phyloP scores from a whole-genome alignment of 2,113 vertebrate genomes.

The Tragelaphus buxtoni region DNA sequence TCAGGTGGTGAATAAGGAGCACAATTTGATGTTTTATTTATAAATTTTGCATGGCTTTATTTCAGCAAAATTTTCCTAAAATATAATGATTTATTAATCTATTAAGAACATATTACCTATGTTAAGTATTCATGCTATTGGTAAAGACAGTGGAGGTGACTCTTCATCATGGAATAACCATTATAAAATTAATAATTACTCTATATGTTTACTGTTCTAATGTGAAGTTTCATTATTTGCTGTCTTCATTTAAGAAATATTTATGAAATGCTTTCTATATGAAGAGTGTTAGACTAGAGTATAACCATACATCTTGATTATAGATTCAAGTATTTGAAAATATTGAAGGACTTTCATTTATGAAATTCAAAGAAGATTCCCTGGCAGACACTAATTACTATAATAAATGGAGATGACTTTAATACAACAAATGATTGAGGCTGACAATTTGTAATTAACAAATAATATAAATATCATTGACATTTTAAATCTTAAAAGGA shows the following conservation, averaged over 20 bases:
- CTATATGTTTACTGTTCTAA: background rate
- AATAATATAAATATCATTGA: conserved; percentile 22
- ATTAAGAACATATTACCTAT: background rate
- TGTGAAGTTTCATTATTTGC: background rate
- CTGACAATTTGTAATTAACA: conserved; percentile 37
- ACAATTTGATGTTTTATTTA: background rate
- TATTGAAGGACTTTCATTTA: conserved; percentile 34
- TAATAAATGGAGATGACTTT: conserved; percentile 40
- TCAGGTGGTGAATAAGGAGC: background rate
- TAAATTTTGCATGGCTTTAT: background rate
- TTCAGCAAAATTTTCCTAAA: background rate
- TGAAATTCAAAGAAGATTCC: conserved; percentile 27
- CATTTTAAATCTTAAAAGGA: conserved; percentile 16
- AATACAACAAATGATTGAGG: conserved; percentile 66
- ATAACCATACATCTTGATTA: conserved; percentile 3
- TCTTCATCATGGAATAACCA: background rate
- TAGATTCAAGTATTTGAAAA: conserved; percentile 38
- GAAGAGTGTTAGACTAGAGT: background rate
- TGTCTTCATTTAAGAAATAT: conserved; percentile 3
- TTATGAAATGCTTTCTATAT: conserved; percentile 11
- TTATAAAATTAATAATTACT: background rate
- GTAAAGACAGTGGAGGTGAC: background rate
- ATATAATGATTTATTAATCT: background rate
- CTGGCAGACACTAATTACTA: conserved; percentile 38
- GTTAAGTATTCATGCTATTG: background rate